Evolutionary conservation across 2,113 vertebrate genomes (phyloP).

Genomic region (Atlantisia rogersi): DNA sequence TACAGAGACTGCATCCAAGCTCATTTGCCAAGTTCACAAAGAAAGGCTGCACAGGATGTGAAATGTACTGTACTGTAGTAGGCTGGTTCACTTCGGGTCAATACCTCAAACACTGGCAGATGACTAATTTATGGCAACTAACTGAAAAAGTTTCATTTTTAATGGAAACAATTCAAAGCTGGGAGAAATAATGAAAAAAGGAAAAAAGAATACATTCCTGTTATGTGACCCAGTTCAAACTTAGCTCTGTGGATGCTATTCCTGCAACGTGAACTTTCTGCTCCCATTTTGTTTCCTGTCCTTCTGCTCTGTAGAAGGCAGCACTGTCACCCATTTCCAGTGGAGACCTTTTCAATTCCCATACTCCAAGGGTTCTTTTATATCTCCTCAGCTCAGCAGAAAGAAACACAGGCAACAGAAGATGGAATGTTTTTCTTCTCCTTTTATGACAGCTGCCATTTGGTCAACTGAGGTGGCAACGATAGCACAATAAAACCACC

Average conservation of each 20-base stretch:
- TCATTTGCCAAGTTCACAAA: background rate
- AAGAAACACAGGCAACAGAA: background rate
- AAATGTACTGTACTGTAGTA: background rate
- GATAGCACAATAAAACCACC: constrained; percentile 7
- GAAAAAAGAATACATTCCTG: background rate
- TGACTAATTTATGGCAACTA: constrained; percentile 42
- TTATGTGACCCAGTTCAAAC: background rate
- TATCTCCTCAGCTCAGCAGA: background rate
- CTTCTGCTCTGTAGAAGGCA: background rate
- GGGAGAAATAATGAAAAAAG: constrained; percentile 8
- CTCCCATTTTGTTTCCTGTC: background rate
- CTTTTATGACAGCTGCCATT: background rate
- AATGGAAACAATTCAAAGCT: constrained; percentile 16
- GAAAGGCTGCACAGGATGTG: background rate
- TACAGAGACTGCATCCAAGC: background rate
- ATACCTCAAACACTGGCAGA: background rate
- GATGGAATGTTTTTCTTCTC: background rate
- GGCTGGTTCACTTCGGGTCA: background rate
- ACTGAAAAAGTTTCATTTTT: constrained; percentile 26
- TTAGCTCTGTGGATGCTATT: background rate
- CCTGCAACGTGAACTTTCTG: background rate
- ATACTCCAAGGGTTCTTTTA: background rate
- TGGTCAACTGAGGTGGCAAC: background rate
- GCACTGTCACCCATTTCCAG: background rate
- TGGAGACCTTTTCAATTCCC: background rate